Percentiles rank a stretch among this genome's conserved stretches.
Evolutionary conservation across 2,888 invertebrate genomes (phyloP).

Genomic region (Mantis religiosa): DNA sequence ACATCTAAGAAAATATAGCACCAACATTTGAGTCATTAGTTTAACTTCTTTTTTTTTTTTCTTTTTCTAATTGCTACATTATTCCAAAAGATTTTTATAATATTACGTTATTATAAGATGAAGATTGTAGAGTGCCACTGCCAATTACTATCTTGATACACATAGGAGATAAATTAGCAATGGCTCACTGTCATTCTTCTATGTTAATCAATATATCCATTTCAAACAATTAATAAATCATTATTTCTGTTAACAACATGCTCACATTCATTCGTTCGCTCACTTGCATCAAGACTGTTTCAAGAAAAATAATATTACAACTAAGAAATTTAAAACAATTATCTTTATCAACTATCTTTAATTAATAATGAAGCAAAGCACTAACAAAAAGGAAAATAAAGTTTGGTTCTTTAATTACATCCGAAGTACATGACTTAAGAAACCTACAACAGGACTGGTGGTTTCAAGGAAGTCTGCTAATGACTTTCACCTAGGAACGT

Average conservation of each 20-base stretch:
- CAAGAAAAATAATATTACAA: neutral
- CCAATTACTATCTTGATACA: neutral
- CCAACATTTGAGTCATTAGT: constrained; percentile 18
- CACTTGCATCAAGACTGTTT: neutral
- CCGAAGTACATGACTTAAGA: neutral
- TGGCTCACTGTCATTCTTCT: neutral
- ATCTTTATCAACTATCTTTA: neutral
- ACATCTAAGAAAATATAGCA: constrained; percentile 22
- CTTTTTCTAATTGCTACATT: neutral
- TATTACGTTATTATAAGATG: neutral
- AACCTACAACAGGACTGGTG: neutral
- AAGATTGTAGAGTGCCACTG: neutral
- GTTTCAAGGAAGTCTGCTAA: neutral
- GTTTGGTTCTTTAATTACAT: neutral
- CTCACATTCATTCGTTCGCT: neutral
- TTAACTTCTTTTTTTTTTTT: neutral
- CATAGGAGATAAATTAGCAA: neutral
- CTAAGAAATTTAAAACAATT: neutral
- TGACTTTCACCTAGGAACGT: too few relatives aligned
- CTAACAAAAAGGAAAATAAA: neutral
- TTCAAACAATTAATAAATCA: constrained; percentile 9
- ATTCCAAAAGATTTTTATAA: neutral
- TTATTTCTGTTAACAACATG: constrained; percentile 7
- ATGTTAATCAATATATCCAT: neutral
- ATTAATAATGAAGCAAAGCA: neutral